Percentiles rank a stretch among this genome's conserved stretches.
phyloP scores from a whole-genome alignment of 2,797 vertebrate genomes.

The Gymnodraco acuticeps region DNA sequence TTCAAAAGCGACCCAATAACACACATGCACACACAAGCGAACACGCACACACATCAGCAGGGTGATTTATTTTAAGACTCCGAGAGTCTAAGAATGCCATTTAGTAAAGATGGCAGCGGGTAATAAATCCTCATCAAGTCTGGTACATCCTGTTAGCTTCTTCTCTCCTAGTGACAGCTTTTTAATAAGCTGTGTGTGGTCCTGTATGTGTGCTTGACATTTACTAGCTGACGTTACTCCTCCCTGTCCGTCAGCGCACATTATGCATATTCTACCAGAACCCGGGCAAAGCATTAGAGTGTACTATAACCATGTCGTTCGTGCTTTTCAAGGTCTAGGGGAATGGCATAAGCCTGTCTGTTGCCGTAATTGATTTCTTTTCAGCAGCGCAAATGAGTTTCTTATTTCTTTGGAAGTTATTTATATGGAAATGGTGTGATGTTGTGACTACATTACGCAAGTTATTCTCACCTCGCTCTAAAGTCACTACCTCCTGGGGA shows the following conservation, averaged over 20 bases:
- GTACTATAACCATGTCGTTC: constrained; percentile 66
- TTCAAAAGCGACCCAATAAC: constrained; percentile 65
- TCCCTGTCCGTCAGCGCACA: constrained; percentile 76
- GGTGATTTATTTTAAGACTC: constrained; percentile 83
- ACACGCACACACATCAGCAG: constrained; percentile 37
- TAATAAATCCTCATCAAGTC: constrained; percentile 88
- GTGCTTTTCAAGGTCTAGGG: constrained; percentile 67
- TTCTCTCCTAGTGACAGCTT: constrained; percentile 80
- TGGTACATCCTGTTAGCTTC: constrained; percentile 84
- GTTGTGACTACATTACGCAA: constrained; percentile 75
- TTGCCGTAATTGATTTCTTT: constrained; percentile 83
- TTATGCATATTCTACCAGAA: constrained; percentile 73
- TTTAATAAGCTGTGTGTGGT: constrained; percentile 86
- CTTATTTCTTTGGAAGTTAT: constrained; percentile 82
- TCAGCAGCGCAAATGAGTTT: constrained; percentile 79
- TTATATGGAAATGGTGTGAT: constrained; percentile 82
- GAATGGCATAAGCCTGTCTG: constrained; percentile 68
- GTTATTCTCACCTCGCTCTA: constrained; percentile 79
- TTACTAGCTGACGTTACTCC: constrained; percentile 80
- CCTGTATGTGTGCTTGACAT: constrained; percentile 85
- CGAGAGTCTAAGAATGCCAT: constrained; percentile 81
- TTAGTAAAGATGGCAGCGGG: constrained; percentile 85
- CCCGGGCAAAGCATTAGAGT: constrained; percentile 65
- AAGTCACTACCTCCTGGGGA: constrained; percentile 76
- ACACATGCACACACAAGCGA: constrained; percentile 34